Evolutionary conservation across 1,140 invertebrate genomes (phyloP).

Genomic region (Paraescarpia echinospica): DNA sequence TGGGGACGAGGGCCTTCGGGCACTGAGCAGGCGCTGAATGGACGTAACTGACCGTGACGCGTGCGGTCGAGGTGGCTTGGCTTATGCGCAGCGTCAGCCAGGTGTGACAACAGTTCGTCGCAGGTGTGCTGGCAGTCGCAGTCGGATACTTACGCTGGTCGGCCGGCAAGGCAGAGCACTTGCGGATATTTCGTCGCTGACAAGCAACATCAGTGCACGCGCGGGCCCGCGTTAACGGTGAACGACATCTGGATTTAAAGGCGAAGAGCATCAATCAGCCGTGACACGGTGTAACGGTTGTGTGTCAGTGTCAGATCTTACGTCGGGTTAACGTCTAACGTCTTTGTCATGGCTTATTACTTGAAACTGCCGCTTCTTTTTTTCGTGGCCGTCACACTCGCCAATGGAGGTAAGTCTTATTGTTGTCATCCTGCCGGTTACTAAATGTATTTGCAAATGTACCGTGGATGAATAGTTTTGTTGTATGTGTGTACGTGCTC

Average conservation of each 20-base stretch:
- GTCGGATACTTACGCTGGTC: not conserved
- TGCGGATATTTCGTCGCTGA: not conserved
- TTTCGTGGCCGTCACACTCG: not conserved
- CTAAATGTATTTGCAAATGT: not conserved
- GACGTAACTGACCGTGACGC: not conserved
- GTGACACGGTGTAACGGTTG: not conserved
- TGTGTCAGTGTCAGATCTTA: not conserved
- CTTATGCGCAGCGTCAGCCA: not conserved
- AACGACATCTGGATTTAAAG: not conserved
- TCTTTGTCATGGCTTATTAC: not conserved
- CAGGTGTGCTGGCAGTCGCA: not conserved
- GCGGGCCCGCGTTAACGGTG: not conserved
- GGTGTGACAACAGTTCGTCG: not conserved
- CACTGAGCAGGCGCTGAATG: not conserved
- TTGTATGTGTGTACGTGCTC: not conserved
- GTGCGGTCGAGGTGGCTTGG: not conserved
- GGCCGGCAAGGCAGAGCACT: not conserved
- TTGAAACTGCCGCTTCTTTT: not conserved
- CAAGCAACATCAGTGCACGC: not conserved
- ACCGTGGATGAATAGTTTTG: not conserved
- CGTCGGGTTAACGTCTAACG: not conserved
- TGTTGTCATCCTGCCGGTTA: not conserved
- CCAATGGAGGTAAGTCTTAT: not conserved
- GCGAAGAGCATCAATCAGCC: not conserved
- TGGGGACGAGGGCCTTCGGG: not conserved